Percentiles rank a stretch among this genome's conserved stretches.
phyloP scores from a whole-genome alignment of 2,888 invertebrate genomes.

The Notodonta ziczac region DNA sequence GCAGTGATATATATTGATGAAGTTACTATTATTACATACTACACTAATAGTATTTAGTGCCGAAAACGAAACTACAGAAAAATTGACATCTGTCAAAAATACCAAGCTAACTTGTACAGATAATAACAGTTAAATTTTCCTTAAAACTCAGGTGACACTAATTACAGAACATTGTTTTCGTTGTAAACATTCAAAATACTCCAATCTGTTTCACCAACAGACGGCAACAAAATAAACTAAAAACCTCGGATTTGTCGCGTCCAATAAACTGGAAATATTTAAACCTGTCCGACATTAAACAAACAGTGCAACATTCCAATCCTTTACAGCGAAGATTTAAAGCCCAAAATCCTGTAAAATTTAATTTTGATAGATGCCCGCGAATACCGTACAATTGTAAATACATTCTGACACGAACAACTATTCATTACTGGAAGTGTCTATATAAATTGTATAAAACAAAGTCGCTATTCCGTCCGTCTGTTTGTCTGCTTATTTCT shows the following conservation, averaged over 20 bases:
- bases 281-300: slow-evolving; percentile 37
- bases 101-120: too few relatives aligned
- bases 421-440: slow-evolving; percentile 33
- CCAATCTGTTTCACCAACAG: slow-evolving; percentile 27
- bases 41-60: too few relatives aligned
- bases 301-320: slow-evolving; percentile 57
- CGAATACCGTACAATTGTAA: slow-evolving; percentile 63
- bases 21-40: too few relatives aligned
- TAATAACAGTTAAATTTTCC: too few relatives aligned
- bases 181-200: slow-evolving; percentile 19
- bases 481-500: too few relatives aligned
- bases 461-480: too few relatives aligned
- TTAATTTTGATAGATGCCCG: slow-evolving; percentile 74
- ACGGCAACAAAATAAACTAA: slow-evolving; percentile 45
- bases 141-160: too few relatives aligned
- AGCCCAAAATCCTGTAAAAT: slow-evolving; percentile 70
- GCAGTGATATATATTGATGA: too few relatives aligned
- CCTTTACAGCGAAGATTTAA: slow-evolving; percentile 56
- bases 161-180: background rate
- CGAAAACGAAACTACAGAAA: too few relatives aligned
- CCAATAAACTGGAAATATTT: slow-evolving; percentile 42
- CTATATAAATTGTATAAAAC: background rate
- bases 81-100: too few relatives aligned
- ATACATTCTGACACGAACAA: slow-evolving; percentile 39
- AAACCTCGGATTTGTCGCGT: slow-evolving; percentile 37